Evolutionary conservation across 2,113 vertebrate species (phyloP), one percentile per base, ranked within the genome.

Genomic region (Hippocampus mohnikei): DNA sequence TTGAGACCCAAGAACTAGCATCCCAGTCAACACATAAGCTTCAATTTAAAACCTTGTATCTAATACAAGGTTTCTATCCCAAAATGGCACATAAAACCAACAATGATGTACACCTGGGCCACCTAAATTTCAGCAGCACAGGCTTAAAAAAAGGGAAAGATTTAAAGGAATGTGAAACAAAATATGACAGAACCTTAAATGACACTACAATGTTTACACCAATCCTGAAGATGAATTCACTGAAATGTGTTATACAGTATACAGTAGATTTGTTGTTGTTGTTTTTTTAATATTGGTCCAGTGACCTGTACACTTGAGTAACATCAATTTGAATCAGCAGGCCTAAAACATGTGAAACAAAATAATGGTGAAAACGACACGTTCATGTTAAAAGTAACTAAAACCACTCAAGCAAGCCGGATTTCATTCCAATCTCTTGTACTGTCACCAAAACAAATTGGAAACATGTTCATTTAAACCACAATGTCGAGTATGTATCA

Each of bases 91-190:
- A 41, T 37, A 4, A 67, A 9, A n/a, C 67, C 5, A 27, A 41
- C 16, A 15, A 44, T 27, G 23, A 55, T 23, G 23, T 52, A 25
- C 59, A 27, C 37, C 42, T 0, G 65, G 62, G 61, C 71, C 50
- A 37, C n/a, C 40, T 66, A 5, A 0, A 33, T 27, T 16, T 21
- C 23, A 70, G 48, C 8, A 53, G 62, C 65, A 53, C 46, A 8
- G 72, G 40, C 56, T 50, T 23, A 12, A 56, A 55, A 55, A 55
- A 55, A 23, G 3, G 23, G n/a, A 55, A 50, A 7, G 44, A 74
- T 70, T 79, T 41, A 71, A 67, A 77, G 83, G 81, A 85, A 87
- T 88, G 85, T 87, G 75, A 77, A 76, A 79, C 78, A 70, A 61
- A n/a, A 68, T 65, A 62, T n/a, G 62, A 72, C 20, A 41, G 33